Base-by-base conservation (phyloP, 2,797 vertebrate genomes). In the Cyclura pinguis region DNA sequence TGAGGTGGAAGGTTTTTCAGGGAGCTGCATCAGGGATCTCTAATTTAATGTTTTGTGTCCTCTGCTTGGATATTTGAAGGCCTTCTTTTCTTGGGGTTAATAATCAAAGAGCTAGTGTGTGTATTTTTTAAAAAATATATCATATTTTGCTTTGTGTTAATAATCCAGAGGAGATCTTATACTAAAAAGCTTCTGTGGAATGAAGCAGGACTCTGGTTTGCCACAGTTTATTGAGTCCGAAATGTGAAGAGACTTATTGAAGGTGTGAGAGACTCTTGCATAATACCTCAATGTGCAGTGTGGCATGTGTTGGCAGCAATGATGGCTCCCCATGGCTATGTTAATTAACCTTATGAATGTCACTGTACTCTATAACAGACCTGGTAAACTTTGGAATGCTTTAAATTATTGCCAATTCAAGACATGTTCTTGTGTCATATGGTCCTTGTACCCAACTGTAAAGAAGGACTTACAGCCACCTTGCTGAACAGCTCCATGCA, bases 401-500 rank as follows among this genome's bases (percentile, higher is more conserved):
- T 80, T 81, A 16, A 20, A 78, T 22, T 74, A 27, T 82, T 83
- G 69, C 35, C 42, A 52, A 18, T 90, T 73, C 16, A 20, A 24
- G n/a, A 74, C 42, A n/a, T 67, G 27, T 6, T 74, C 42, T 77
- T 35, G 0, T 74, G 24, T 62, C 16, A 77, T 4, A 57, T n/a
- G 5, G n/a, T 64, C 72, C 77, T 88, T 83, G 52, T 22, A 76
- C 16, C 42, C 27, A 84, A 1, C 27, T 84, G n/a, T 84, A 52
- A 78, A 7, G 3, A 64, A 81, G 55, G 32, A 6, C n/a, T 77
- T 47, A 69, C 35, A 42, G 78, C 32, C 38, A 72, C 24, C 47
- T 59, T 91, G 59, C 81, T 78, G 59, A 88, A 83, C n/a, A 83
- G 86, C 20, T 52, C 77, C 77, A 80, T 69, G 38, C 59, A 47